Base-by-base conservation (phyloP, 2,113 vertebrate genomes). In the Caracal caracal region DNA sequence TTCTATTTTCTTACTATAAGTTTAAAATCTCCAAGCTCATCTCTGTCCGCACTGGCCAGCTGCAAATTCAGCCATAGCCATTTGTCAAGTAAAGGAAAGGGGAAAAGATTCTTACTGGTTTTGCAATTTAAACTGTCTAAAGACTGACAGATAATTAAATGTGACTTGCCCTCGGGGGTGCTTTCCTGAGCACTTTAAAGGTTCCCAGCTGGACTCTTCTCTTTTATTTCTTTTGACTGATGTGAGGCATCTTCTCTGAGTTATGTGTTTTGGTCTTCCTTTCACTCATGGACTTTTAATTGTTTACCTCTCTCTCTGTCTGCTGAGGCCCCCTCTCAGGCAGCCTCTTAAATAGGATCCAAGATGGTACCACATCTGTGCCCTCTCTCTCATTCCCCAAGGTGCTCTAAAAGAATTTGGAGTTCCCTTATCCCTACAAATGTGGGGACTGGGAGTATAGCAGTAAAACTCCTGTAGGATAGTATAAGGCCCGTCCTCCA, bases 31-130 rank as follows among this genome's bases (percentile, higher is more conserved):
- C 43, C 8, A 63, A 49, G 1, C 1, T 93, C 49, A 65, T 43
- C 4, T 70, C 10, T 16, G 4, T 8, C 8, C 3, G 0, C 9
- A 65, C 15, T 51, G 28, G 3, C 9, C 5, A 78, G 49, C 19
- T 68, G 3, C 47, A 93, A 79, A 90, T 66, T 86, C 8, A 75
- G 47, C 61, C 26, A 86, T 3, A 88, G 28, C 5, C 28, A 66
- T 59, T 89, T 71, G 68, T 93, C 47, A 91, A 56, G 20, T 33
- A 35, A 28, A 22, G 12, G 13, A 40, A 16, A 37, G 17, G 11
- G 7, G 35, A n/a, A 26, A 37, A 0, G 9, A 2, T 47, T 40
- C 20, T 70, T 59, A 33, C 19, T 59, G 26, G 33, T 53, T 53
- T 30, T 79, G 37, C 11, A 51, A 37, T 43, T 65, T 56, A 35